Base-by-base conservation (phyloP, 2,888 invertebrate genomes). In the Xiphydria camelus region DNA sequence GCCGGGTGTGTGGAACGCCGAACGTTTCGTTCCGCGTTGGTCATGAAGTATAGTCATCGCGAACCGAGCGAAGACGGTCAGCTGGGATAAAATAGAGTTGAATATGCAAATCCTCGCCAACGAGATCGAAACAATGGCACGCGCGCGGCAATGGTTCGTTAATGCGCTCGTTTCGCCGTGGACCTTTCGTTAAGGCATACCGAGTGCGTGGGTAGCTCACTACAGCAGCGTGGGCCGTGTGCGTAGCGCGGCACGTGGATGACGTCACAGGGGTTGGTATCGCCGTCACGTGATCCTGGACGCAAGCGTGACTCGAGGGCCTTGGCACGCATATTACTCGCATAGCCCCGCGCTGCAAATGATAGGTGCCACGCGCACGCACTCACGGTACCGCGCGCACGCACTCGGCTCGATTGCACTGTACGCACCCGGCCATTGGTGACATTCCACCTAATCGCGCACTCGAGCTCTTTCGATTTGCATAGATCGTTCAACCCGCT, bases 241-340 rank as follows among this genome's bases (percentile, higher is more conserved):
- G 37, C 25, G 29, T 19, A 18, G 7, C 20, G 19, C 29, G 23
- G 23, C 50, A 42, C 52, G 52, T 53, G 50, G 47, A 47, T 53
- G 47, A 53, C 52, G 52, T 53, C 47, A 50, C 36, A 40, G 45
- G 37, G 45, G 47, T 47, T 39, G 52, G 44, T 47, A 53, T 49
- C n/a, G n/a, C 52, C 44, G 50, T 50, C 50, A 53, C 50, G 45
- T 42, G 50, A 45, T 45, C 26, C 15, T 7, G n/a, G n/a, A 29
- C 15, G 15, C 2, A 29, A 14, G 29, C 25, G 22, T 38, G 46
- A 53, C 50, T 41, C 40, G 50, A 49, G 50, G 47, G 52, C 52
- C 52, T 53, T 53, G 52, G 52, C 52, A 53, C 52, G 50, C 50
- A 53, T 53, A 46, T 29, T 29, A 47, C 36, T 29, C 38, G 47